phyloP scores from a whole-genome alignment of 2,888 invertebrate species.

The Troides oblongomaculatus region DNA sequence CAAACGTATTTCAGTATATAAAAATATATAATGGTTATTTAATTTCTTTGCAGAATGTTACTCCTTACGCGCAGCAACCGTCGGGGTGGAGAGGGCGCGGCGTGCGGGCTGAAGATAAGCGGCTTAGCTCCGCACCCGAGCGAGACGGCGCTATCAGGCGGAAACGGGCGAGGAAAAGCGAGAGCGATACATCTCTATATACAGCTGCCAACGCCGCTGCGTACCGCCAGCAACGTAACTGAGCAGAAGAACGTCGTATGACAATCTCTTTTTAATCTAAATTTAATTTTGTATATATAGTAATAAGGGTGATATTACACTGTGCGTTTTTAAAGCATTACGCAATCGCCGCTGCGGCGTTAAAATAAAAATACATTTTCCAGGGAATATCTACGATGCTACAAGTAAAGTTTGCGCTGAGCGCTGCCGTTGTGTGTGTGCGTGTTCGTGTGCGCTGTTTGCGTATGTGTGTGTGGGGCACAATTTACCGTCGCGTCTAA shows the following conservation, averaged over 20 bases:
- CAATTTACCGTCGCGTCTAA: slow-evolving; percentile 67
- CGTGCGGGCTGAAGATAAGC: slow-evolving; percentile 78
- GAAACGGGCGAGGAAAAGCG: slow-evolving; percentile 42
- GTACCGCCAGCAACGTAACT: slow-evolving; percentile 52
- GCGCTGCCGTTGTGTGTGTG: slow-evolving; percentile 49
- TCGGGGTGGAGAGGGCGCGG: slow-evolving; percentile 56
- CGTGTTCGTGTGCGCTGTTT: slow-evolving; percentile 44
- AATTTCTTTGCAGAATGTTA: slow-evolving; percentile 57
- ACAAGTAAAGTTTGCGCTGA: slow-evolving; percentile 73
- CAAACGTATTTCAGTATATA: no score
- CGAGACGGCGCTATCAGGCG: slow-evolving; percentile 47
- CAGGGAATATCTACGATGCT: slow-evolving; percentile 70
- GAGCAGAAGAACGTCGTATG: slow-evolving; percentile 47
- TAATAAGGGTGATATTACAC: slow-evolving; percentile 14
- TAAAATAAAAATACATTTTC: slow-evolving; percentile 79
- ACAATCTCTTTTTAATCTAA: slow-evolving; percentile 29
- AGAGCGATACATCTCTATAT: slow-evolving; percentile 60
- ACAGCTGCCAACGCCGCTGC: slow-evolving; percentile 70
- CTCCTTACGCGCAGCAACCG: slow-evolving; percentile 70
- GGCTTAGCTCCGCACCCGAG: slow-evolving; percentile 73
- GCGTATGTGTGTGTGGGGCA: slow-evolving; percentile 47
- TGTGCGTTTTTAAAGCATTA: slow-evolving; percentile 41
- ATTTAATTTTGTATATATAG: slow-evolving; percentile 26
- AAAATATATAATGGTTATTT: neutral
- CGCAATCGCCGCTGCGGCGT: slow-evolving; percentile 42